Base-by-base conservation (phyloP, 2,888 invertebrate species). In the Eudasyphora cyanicolor region DNA sequence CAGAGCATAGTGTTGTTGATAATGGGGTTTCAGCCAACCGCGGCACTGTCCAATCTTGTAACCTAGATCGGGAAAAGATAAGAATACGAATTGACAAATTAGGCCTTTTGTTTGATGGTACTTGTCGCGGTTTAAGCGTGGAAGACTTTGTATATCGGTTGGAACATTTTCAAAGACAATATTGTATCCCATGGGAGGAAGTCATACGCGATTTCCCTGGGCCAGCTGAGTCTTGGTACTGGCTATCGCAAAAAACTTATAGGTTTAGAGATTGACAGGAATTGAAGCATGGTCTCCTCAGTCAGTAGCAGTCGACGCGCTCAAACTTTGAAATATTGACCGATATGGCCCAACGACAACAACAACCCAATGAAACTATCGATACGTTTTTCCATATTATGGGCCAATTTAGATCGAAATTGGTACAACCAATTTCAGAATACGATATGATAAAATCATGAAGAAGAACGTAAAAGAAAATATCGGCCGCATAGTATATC, bases 361-460 rank as follows among this genome's bases (percentile, higher is more conserved):
- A 67, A 45, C 45, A 42, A 42, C 10, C 21, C 3, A 17, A 45
- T 45, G 67, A 67, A 21, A 24, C 67, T 2, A 45, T 67, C 3
- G 67, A 67, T 24, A 21, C 35, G 19, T 64, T 32, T 17, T 64
- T 64, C 21, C 38, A 38, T 38, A 10, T 17, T 5, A 64, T 64
- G 64, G 38, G 38, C 21, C 35, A 64, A 19, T 17, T 64, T 19
- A 64, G 64, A 21, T 14, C 64, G 3, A 64, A 64, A 21, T 64
- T 64, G 19, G 21, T 38, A 8, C 64, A 38, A 64, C 38, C 64
- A 2, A 35, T 64, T 17, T 19, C 35, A 2, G 64, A 64, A 32
- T 64, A 35, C 7, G 64, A 64, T 38, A 64, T 64, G 38, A 64
- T 64, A 19, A 64, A 38, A 64, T 64, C 7, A 35, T 64, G 38